Conservation (phyloP, 2,888 invertebrate genomes). For the Lasioglossum malachurum region DNA sequence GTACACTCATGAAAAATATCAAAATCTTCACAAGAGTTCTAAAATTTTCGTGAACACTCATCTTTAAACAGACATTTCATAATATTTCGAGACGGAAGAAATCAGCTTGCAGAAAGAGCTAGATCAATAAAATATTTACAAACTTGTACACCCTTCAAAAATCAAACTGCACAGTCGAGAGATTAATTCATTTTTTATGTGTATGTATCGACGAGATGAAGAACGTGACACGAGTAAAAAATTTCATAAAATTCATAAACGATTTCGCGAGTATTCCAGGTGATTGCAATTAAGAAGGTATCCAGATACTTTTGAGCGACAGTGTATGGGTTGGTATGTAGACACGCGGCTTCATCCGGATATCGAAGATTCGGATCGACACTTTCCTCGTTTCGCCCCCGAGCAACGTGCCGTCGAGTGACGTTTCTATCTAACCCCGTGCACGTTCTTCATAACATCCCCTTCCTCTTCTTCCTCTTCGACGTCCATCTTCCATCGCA, state of each 20-base stretch:
- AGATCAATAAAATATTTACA: not conserved
- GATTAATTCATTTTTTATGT: not conserved
- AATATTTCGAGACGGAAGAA: not conserved
- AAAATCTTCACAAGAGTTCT: not conserved
- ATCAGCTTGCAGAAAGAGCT: not conserved
- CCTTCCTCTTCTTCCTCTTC: not conserved
- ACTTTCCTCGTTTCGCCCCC: constrained; percentile 48
- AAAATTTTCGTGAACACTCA: not conserved
- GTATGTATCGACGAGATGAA: not conserved
- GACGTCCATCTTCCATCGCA: not conserved
- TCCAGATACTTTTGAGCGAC: not conserved
- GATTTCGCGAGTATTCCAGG: not conserved
- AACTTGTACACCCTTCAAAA: not conserved
- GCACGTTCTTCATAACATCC: constrained; percentile 27
- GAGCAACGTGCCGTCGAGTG: constrained; percentile 43
- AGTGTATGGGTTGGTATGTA: constrained; percentile 24
- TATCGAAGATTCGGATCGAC: constrained; percentile 63
- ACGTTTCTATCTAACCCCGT: constrained; percentile 54
- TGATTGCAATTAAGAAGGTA: not conserved
- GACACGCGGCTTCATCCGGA: constrained; percentile 38
- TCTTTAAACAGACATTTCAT: not conserved
- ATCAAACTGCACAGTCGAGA: not conserved
- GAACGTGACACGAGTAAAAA: not conserved
- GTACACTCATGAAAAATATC: not conserved
- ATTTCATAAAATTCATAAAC: not conserved